Evolutionary conservation across 2,888 invertebrate species (phyloP), one percentile per base, ranked within the genome.

Genomic region (Pandemis heparana): DNA sequence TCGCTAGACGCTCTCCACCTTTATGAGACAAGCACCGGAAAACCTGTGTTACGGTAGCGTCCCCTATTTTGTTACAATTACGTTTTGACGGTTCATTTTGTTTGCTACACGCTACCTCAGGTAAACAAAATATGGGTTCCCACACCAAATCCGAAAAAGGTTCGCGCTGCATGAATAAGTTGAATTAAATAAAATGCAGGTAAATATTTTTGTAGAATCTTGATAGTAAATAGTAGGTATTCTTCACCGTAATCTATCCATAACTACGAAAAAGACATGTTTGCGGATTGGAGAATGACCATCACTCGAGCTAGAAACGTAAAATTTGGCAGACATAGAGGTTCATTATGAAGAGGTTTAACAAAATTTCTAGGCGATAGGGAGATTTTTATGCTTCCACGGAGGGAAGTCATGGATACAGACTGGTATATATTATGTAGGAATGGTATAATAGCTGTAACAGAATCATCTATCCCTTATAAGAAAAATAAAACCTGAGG

Each of bases 1-100:
- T 77, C 74, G 86, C 85, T 83, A 85, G 82, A 80, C 77, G 74
- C 77, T 79, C 84, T 84, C 81, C 80, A 87, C 87, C 85, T 88
- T 87, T 87, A 87, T 85, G 84, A 87, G 83, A 83, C 84, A 83
- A 87, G 83, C 80, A 82, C 81, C 81, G 79, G 80, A 84, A 85
- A 85, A 84, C 82, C 81, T 81, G 79, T 82, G 80, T 81, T 77
- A 81, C 78, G 60, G 60, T 66, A 59, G 79, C 75, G 78, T 77
- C 77, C 12, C 79, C 79, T 79, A 79, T 81, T 78, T 70, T 77
- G 78, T 81, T 78, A 80, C 73, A 32, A 56, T 65, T 71, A 65
- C 38, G 12, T 68, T 59, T 48, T 59, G 43, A 73, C 63, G 48
- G 68, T 64, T 59, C 9, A 48, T 48, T 69, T 51, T 14, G 32